Base-by-base conservation (phyloP, 2,888 invertebrate genomes). In the Drosophila subsilvestris region DNA sequence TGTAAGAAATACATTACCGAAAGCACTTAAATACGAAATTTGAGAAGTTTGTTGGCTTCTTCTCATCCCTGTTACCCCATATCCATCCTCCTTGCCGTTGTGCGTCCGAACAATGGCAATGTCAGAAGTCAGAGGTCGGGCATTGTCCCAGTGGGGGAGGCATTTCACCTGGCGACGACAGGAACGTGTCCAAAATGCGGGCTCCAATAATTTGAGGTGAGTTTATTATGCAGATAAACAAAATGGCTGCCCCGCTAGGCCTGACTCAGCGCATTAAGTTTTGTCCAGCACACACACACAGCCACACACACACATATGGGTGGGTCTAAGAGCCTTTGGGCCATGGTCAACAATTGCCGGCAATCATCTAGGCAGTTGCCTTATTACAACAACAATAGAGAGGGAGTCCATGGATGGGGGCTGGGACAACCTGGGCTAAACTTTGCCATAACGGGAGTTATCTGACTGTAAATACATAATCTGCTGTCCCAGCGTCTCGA, bases 171-270 rank as follows among this genome's bases (percentile, higher is more conserved):
- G 74, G 82, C 76, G 82, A 74, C 78, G 75, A 75, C 62, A 63
- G 61, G 51, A 68, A 76, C 74, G 78, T 82, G 85, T 70, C 56
- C 61, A 70, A 83, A 79, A 83, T 87, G 85, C 86, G 81, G 88
- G 85, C 78, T 74, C 75, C 85, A 83, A 86, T 86, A 87, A 86
- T 87, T 86, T 83, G 63, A 76, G 73, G 79, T 63, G 72, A 76
- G 80, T 87, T 87, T 85, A 85, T 85, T 83, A 86, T 83, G 82
- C 86, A 86, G 86, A 83, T 86, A 83, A 80, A 86, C 86, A 80
- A 83, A 83, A 83, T 83, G 82, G 84, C 60, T 56, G 57, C 58
- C 59, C 48, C 61, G 65, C 85, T 78, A 43, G 71, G 71, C 71
- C 71, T 74, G 74, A 85, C 71, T 73, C 79, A 75, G 80, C 85